Conservation (phyloP, 2,888 invertebrate species). For the Drosophila tripunctata region DNA sequence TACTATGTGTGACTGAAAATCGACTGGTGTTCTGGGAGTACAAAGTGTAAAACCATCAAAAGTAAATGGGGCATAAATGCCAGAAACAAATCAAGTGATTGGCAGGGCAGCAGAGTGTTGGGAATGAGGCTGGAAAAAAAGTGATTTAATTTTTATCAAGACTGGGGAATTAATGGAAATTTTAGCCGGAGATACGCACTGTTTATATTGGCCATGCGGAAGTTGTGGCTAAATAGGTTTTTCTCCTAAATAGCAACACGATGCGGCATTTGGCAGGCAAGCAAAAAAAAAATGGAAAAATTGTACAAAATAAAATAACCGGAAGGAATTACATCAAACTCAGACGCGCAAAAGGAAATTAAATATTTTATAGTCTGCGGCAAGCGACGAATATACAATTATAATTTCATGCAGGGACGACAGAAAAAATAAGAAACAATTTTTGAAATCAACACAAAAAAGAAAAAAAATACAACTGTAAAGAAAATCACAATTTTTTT, state of each 20-base stretch:
- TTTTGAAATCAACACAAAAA: constrained; percentile 65
- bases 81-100: constrained; percentile 49
- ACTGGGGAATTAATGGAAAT: constrained; percentile 30
- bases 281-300: constrained; percentile 5
- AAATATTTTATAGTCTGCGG: constrained; percentile 79
- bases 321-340: constrained; percentile 77
- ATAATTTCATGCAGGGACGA: constrained; percentile 58
- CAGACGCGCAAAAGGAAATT: constrained; percentile 70
- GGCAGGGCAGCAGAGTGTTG: background rate
- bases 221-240: constrained; percentile 59
- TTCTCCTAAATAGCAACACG: constrained; percentile 69
- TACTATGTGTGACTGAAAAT: constrained; percentile 16
- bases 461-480: constrained; percentile 45
- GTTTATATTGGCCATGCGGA: constrained; percentile 47
- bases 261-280: constrained; percentile 41
- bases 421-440: constrained; percentile 45
- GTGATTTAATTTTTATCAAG: constrained; percentile 53
- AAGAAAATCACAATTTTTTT: constrained; percentile 25
- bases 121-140: constrained; percentile 29
- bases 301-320: constrained; percentile 56
- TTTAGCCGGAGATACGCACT: constrained; percentile 4
- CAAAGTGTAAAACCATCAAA: constrained; percentile 55
- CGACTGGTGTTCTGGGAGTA: background rate
- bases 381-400: constrained; percentile 56
- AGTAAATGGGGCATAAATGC: constrained; percentile 76